These are phyloP conservation scores for Clanis bilineata DNA, from an alignment of 2,888 invertebrate genomes.

Conservation along the genomic window DNA sequence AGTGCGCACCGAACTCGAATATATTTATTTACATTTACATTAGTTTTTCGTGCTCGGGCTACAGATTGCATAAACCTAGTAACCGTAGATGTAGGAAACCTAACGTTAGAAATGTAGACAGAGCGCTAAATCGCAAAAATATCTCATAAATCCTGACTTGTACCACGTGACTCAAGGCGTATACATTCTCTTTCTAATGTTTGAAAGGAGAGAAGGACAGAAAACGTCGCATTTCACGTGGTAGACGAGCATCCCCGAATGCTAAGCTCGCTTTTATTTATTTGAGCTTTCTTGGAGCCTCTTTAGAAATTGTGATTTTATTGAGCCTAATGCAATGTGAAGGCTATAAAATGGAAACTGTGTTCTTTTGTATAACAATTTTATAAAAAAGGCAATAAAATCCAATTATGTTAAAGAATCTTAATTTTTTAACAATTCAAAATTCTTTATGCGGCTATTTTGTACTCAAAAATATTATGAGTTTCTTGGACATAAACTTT, in stretches of 20 bases:
- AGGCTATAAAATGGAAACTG: not conserved
- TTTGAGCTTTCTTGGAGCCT: slow-evolving; percentile 19
- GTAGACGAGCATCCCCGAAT: slow-evolving; percentile 16
- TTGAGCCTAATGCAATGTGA: not conserved
- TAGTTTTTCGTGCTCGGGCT: no score
- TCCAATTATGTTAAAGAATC: not conserved
- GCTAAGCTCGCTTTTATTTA: slow-evolving; percentile 26
- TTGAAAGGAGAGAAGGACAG: not conserved
- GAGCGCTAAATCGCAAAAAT: slow-evolving; percentile 31
- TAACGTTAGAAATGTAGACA: slow-evolving; percentile 29
- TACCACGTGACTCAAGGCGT: not conserved
- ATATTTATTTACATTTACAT: no score
- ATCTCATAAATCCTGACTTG: slow-evolving; percentile 30
- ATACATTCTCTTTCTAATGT: not conserved
- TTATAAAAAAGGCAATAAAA: no score
- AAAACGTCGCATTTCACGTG: not conserved
- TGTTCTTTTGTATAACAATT: no score
- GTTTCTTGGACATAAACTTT: no score
- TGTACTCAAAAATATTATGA: no score
- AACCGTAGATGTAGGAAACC: slow-evolving; percentile 16
- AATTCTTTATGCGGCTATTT: no score
- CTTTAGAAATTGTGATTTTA: slow-evolving; percentile 5
- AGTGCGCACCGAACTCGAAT: no score
- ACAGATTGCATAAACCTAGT: slow-evolving; percentile 4
- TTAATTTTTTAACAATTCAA: no score